Evolutionary conservation across 2,113 vertebrate species (phyloP).

Genomic region (Pristiophorus japonicus): DNA sequence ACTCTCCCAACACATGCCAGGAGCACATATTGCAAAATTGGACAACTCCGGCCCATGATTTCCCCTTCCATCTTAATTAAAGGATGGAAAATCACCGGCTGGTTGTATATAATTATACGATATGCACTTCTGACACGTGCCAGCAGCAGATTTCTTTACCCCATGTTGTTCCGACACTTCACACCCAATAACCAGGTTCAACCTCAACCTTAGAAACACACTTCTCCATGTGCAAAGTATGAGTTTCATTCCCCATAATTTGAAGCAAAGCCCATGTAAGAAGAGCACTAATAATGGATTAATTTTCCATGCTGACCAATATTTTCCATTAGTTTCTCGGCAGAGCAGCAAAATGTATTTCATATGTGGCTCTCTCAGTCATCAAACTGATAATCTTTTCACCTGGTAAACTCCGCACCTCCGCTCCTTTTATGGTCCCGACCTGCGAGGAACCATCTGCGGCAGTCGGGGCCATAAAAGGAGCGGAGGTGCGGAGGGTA

Average conservation of each 20-base stretch:
- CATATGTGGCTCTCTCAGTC: neutral
- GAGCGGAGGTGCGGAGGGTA: too few species aligned
- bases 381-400: neutral
- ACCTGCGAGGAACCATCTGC: too few species aligned
- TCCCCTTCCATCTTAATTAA: neutral
- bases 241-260: neutral
- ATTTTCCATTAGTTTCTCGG: neutral
- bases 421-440: too few species aligned
- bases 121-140: neutral
- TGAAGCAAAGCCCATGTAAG: neutral
- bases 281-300: neutral
- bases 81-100: neutral
- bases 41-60: neutral
- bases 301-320: neutral
- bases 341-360: neutral
- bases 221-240: neutral
- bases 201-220: neutral
- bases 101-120: neutral
- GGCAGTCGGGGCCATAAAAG: too few species aligned
- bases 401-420: too few species aligned
- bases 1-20: neutral
- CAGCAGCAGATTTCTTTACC: neutral
- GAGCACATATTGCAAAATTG: neutral
- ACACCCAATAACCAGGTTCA: neutral
- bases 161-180: neutral